These are phyloP conservation scores for Diadromus collaris DNA, from an alignment of 2,888 invertebrate species.

Conservation along the genomic window DNA sequence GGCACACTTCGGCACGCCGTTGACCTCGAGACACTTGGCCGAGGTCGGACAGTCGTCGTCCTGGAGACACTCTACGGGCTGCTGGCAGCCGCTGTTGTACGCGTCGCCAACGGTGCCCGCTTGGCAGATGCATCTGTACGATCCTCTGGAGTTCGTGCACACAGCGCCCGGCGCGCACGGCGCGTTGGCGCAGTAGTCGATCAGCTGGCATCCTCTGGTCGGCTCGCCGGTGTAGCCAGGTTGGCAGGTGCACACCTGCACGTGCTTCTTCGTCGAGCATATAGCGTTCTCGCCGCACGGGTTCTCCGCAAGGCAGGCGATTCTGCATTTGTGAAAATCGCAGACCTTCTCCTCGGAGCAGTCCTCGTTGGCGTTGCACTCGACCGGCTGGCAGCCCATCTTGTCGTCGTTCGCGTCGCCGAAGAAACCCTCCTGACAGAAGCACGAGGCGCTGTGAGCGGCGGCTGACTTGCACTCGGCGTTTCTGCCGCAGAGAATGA, in stretches of 20 bases:
- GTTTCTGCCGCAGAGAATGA: slow-evolving; percentile 90
- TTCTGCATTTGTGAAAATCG: slow-evolving; percentile 91
- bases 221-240: slow-evolving; percentile 94
- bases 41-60: slow-evolving; percentile 91
- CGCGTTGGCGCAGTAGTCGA: slow-evolving; percentile 89
- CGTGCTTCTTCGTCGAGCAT: slow-evolving; percentile 92
- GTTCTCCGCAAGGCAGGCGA: slow-evolving; percentile 91
- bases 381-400: slow-evolving; percentile 89
- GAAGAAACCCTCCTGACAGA: slow-evolving; percentile 89
- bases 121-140: slow-evolving; percentile 91
- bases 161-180: slow-evolving; percentile 91
- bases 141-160: slow-evolving; percentile 90
- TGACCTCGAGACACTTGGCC: slow-evolving; percentile 88
- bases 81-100: slow-evolving; percentile 90
- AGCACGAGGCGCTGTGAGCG: slow-evolving; percentile 88
- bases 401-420: slow-evolving; percentile 88
- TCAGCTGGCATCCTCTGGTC: slow-evolving; percentile 85
- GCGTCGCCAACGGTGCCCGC: slow-evolving; percentile 92
- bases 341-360: slow-evolving; percentile 93
- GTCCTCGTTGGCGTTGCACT: slow-evolving; percentile 87
- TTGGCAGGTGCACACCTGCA: slow-evolving; percentile 90
- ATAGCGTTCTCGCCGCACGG: slow-evolving; percentile 93
- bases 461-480: slow-evolving; percentile 88
- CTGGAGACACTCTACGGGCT: slow-evolving; percentile 90
- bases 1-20: slow-evolving; percentile 90